Conservation (phyloP, 2,888 invertebrate species). For the Noctua fimbriata region DNA sequence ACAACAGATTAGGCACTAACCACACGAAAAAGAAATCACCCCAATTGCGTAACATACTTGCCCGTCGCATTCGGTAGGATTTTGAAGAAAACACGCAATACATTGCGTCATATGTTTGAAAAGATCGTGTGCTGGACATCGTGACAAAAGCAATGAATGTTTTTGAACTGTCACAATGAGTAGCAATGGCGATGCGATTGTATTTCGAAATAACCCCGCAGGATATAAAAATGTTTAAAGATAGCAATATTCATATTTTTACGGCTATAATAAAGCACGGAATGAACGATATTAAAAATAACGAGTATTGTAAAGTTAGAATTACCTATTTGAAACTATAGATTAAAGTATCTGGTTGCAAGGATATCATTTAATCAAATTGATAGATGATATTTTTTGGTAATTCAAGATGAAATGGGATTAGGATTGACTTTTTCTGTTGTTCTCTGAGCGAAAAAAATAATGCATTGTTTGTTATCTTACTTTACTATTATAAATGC, state of each 20-base stretch:
- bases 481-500: neutral
- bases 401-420: neutral
- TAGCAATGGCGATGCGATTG: neutral
- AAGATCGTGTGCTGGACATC: neutral
- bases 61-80: neutral
- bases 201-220: conserved; percentile 3
- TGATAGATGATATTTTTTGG: conserved; percentile 6
- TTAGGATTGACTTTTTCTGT: neutral
- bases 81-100: neutral
- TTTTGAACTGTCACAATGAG: neutral
- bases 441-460: neutral
- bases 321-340: conserved; percentile 29
- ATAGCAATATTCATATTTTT: conserved; percentile 60
- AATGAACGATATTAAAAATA: conserved; percentile 39
- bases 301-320: conserved; percentile 35
- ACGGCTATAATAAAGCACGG: conserved; percentile 50
- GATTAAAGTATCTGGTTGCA: conserved; percentile 14
- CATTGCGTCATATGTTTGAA: neutral
- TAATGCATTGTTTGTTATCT: neutral
- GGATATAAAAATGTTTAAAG: conserved; percentile 41
- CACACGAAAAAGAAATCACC: too few relatives aligned
- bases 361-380: conserved; percentile 9
- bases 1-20: too few relatives aligned
- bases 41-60: neutral
- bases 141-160: neutral